Conservation (phyloP, 2,888 invertebrate genomes). For the Agrotis segetum region DNA sequence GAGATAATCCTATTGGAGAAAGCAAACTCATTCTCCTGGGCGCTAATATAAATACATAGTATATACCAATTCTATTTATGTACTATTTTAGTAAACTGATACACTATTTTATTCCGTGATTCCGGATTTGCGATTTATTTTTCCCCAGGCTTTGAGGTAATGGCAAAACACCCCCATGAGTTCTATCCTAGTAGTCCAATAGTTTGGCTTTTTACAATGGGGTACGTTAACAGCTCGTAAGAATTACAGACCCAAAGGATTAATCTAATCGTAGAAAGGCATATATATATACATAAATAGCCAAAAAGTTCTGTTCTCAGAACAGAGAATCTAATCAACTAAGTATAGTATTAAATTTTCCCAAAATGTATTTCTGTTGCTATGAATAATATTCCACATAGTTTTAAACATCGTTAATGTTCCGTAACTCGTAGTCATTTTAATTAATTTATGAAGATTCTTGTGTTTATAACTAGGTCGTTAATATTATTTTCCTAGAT, state of each 20-base stretch:
- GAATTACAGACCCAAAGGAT: constrained; percentile 38
- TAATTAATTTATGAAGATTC: constrained; percentile 27
- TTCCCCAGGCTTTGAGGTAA: neutral
- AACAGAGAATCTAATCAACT: constrained; percentile 33
- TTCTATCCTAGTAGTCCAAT: constrained; percentile 36
- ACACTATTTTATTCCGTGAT: neutral
- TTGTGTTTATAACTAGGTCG: constrained; percentile 7
- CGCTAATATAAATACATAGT: neutral
- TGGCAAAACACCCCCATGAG: neutral
- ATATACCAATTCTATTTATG: neutral
- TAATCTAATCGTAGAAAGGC: constrained; percentile 24
- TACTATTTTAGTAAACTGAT: neutral
- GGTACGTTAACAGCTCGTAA: constrained; percentile 21
- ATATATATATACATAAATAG: constrained; percentile 16
- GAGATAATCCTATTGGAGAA: neutral
- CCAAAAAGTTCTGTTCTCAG: constrained; percentile 10
- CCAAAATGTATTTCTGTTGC: constrained; percentile 5
- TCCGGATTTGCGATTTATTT: neutral
- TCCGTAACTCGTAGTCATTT: constrained; percentile 8
- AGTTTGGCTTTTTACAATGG: constrained; percentile 12
- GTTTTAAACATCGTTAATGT: constrained; percentile 18
- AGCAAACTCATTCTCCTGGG: neutral
- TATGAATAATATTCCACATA: constrained; percentile 16
- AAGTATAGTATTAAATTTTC: constrained; percentile 11
- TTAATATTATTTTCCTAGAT: constrained; percentile 17